Evolutionary conservation across 2,888 invertebrate genomes (phyloP).

Genomic region (Microplitis manilae): DNA sequence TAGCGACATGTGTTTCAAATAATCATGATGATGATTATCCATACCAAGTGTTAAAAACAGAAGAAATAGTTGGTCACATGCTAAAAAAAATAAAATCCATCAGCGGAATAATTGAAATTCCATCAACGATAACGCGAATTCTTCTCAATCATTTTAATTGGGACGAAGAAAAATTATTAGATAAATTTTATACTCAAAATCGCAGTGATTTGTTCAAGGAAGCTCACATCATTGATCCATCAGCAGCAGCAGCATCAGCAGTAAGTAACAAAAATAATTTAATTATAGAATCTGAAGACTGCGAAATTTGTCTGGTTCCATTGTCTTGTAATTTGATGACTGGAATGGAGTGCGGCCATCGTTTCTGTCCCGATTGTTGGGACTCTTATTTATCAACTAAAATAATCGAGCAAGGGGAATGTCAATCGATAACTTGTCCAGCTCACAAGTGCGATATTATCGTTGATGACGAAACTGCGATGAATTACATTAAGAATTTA

Average conservation of each 20-base stretch:
- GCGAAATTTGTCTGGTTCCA: constrained; percentile 92
- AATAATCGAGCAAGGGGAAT: constrained; percentile 97
- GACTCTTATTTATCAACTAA: constrained; percentile 97
- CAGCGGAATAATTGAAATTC: constrained; percentile 94
- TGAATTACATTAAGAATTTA: constrained; percentile 89
- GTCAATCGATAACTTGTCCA: constrained; percentile 96
- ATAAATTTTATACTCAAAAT: constrained; percentile 95
- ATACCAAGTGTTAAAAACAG: constrained; percentile 94
- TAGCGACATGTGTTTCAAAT: constrained; percentile 86
- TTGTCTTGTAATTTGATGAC: constrained; percentile 92
- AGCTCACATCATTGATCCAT: constrained; percentile 95
- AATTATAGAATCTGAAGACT: constrained; percentile 87
- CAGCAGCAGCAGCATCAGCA: constrained; percentile 70
- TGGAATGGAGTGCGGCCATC: constrained; percentile 96
- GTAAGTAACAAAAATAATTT: constrained; percentile 72
- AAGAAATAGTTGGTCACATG: constrained; percentile 98
- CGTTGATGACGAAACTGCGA: constrained; percentile 97
- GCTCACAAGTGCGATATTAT: constrained; percentile 97
- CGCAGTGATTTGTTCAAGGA: constrained; percentile 95
- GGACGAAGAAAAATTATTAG: constrained; percentile 99
- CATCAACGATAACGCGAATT: constrained; percentile 91
- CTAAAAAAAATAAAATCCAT: constrained; percentile 97
- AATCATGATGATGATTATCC: constrained; percentile 86
- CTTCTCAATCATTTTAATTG: constrained; percentile 98
- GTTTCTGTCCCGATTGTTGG: constrained; percentile 97